Evolutionary conservation across 1,140 invertebrate species (phyloP), one percentile per base, ranked within the genome.

Genomic region (Papilio aristodemus): DNA sequence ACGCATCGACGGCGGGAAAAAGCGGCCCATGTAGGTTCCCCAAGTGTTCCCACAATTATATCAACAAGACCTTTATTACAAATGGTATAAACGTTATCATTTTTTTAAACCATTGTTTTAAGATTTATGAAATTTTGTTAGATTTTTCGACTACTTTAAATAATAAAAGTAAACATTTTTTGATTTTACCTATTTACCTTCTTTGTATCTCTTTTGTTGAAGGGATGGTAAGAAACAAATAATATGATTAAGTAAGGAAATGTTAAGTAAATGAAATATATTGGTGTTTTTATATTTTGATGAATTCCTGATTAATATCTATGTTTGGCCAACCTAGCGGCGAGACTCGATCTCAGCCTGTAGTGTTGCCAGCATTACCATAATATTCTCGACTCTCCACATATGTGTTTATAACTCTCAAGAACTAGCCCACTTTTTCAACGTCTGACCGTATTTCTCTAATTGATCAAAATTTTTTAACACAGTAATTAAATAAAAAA

Each of bases 1-100:
- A 87, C 85, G 84, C 85, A 83, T 74, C 76, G 82, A 66, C 67
- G 57, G 73, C 67, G 50, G 75, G 76, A 87, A 86, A 85, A 85
- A 83, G 74, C 67, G 67, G 74, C 54, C 71, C 75, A 70, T 70
- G 54, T 66, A 66, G 63, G 63, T 4, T 73, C 60, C 41, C 64
- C 57, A 64, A 63, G 67, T 54, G 57, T 66, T 62, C 57, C 59
- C 66, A 54, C 62, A 69, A 62, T 62, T 57, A 62, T 69, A 46
- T 63, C 17, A 27, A 43, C 37, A 22, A 14, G n/a, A 54, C 17
- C 9, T 13, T 25, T 43, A 43, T 54, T 25, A 54, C 5, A 54
- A 54, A 32, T 6, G 22, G 22, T 25, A 39, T 10, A 13, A 13
- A 54, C 46, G 4, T 69, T 2, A 32, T 32, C 6, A 3, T 32